Evolutionary conservation across 2,113 vertebrate genomes (phyloP).

Genomic region (Fukomys damarensis): DNA sequence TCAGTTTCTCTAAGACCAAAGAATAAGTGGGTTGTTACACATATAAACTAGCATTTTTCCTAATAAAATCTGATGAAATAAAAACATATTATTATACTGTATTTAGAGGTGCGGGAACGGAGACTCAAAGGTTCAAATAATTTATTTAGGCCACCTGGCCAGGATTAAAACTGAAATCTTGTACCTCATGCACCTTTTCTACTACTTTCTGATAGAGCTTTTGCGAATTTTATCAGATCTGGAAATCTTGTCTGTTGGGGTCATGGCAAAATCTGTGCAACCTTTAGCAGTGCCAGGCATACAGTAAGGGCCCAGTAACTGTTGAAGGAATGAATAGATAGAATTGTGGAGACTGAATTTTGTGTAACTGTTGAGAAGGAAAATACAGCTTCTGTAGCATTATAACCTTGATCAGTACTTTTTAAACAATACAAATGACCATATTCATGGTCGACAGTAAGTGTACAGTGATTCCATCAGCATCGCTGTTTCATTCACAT

Average conservation of each 20-base stretch:
- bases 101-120: conserved; percentile 44
- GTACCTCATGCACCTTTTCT: background rate
- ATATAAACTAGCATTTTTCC: conserved; percentile 61
- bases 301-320: background rate
- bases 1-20: conserved; percentile 77
- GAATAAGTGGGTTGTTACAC: conserved; percentile 43
- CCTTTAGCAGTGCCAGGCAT: background rate
- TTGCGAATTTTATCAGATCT: background rate
- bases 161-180: conserved; percentile 61
- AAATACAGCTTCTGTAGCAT: background rate
- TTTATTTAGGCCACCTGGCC: conserved; percentile 62
- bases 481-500: background rate
- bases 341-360: background rate
- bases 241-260: background rate
- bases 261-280: background rate
- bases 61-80: conserved; percentile 69
- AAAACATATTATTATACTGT: conserved; percentile 55
- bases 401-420: background rate
- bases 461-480: background rate
- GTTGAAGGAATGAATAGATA: background rate
- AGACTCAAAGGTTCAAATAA: conserved; percentile 47
- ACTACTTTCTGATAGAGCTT: background rate
- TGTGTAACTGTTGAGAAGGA: background rate
- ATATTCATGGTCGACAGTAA: background rate
- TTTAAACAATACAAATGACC: background rate